Percentiles rank a stretch among this genome's conserved stretches.
These are phyloP conservation scores for Miniopterus natalensis DNA, from an alignment of 2,113 vertebrate species.

Conservation along the genomic window DNA sequence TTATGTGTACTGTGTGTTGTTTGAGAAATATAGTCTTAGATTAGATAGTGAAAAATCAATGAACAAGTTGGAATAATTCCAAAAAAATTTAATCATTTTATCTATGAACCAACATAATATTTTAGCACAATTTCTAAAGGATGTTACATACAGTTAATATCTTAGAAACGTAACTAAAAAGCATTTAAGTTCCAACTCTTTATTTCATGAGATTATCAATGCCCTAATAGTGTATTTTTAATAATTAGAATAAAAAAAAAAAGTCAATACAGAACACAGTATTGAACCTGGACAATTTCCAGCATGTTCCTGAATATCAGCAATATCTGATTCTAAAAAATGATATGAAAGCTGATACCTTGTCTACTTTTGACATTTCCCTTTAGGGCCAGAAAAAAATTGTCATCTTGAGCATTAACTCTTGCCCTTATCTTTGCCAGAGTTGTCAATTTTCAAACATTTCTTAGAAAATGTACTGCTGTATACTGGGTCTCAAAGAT, in stretches of 20 bases:
- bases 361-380: not conserved
- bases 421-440: not conserved
- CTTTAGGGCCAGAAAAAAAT: not conserved
- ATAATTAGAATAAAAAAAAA: constrained; percentile 43
- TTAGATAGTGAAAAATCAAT: not conserved
- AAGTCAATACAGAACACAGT: not conserved
- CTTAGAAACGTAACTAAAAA: not conserved
- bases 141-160: not conserved
- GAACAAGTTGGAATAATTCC: not conserved
- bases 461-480: not conserved
- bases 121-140: not conserved
- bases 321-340: not conserved
- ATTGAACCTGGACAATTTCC: not conserved
- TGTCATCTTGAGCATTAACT: not conserved
- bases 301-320: not conserved
- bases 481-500: not conserved
- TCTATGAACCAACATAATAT: not conserved
- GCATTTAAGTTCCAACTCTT: not conserved
- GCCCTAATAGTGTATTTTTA: not conserved
- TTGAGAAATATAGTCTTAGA: constrained; percentile 35
- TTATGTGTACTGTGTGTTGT: not conserved
- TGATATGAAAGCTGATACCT: not conserved
- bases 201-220: constrained; percentile 17
- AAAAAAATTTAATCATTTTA: not conserved
- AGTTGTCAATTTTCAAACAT: not conserved